Conservation (phyloP, 2,797 vertebrate genomes). For the Anomalospiza imberbis region DNA sequence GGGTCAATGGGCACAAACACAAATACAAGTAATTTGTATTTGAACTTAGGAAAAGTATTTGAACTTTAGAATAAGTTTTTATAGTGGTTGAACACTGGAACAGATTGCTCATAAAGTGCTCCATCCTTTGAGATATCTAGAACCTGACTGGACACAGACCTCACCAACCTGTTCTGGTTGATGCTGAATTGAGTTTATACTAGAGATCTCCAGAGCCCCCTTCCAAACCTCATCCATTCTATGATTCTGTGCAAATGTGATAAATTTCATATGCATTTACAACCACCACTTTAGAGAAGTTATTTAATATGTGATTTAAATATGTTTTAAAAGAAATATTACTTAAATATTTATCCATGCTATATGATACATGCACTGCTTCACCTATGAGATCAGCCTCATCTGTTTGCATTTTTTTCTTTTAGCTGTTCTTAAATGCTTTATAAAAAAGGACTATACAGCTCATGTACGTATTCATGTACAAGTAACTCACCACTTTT, state of each 20-base stretch:
- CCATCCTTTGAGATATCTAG: not conserved
- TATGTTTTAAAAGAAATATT: not conserved
- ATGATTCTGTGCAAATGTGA: not conserved
- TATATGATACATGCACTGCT: not conserved
- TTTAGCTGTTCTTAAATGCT: not conserved
- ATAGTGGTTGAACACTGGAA: not conserved
- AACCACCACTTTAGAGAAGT: not conserved
- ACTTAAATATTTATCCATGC: not conserved
- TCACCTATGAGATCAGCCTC: not conserved
- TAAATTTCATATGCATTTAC: not conserved
- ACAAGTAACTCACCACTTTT: conserved; percentile 84
- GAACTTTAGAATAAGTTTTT: not conserved
- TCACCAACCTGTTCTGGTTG: not conserved
- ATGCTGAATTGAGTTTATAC: not conserved
- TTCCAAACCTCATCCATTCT: not conserved
- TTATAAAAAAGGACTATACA: not conserved
- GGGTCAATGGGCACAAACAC: not conserved
- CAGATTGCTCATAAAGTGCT: not conserved
- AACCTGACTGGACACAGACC: not conserved
- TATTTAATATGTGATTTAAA: not conserved
- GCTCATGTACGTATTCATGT: not conserved
- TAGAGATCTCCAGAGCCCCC: not conserved
- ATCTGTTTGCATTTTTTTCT: not conserved
- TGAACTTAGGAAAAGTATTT: not conserved
- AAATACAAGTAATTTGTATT: not conserved